phyloP scores from a whole-genome alignment of 1,140 invertebrate genomes.

The Ceratina japonica region DNA sequence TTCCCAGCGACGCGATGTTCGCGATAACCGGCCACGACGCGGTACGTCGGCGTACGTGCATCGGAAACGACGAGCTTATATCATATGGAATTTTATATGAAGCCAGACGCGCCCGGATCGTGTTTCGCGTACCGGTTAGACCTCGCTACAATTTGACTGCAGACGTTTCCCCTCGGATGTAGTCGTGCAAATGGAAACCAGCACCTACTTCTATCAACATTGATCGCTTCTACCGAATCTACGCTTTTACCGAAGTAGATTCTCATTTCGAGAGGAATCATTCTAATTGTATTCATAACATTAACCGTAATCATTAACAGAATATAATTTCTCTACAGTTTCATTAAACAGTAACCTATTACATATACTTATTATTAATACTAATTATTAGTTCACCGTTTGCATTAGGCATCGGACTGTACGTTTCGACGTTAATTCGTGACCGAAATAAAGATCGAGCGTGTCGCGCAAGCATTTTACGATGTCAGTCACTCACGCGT shows the following conservation, averaged over 20 bases:
- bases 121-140: not conserved
- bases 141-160: not conserved
- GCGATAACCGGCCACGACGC: slow-evolving; percentile 27
- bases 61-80: not conserved
- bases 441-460: not conserved
- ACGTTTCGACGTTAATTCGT: not conserved
- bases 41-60: slow-evolving; percentile 6
- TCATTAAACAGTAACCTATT: too few relatives aligned
- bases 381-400: too few relatives aligned
- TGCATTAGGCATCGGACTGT: too few relatives aligned
- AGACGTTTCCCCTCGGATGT: not conserved
- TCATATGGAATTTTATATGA: slow-evolving; percentile 34
- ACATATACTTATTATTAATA: too few relatives aligned
- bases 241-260: too few relatives aligned
- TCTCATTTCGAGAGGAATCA: too few relatives aligned
- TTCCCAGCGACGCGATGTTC: not conserved
- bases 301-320: too few relatives aligned
- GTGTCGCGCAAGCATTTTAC: not conserved
- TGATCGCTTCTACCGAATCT: too few relatives aligned
- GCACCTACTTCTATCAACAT: not conserved
- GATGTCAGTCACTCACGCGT: too few relatives aligned
- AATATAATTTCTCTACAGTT: too few relatives aligned
- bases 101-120: slow-evolving; percentile 12
- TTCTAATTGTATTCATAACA: too few relatives aligned
- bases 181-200: not conserved